Conservation (phyloP, 2,888 invertebrate genomes). For the Cephus nigrinus region DNA sequence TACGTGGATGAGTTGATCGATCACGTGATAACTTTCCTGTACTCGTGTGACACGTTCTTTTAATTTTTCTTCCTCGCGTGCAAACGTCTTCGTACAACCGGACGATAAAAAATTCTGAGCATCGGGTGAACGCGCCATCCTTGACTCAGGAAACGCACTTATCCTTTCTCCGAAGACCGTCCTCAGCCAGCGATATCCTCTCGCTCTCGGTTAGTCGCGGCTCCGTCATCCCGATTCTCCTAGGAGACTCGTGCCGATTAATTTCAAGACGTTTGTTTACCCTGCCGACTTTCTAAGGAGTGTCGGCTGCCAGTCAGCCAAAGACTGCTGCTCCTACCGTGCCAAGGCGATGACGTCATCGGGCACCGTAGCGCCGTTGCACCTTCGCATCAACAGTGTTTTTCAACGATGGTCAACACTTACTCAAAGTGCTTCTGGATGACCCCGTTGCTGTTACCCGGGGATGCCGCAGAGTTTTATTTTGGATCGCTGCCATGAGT, state of each 20-base stretch:
- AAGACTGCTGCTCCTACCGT: constrained; percentile 23
- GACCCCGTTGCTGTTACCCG: constrained; percentile 31
- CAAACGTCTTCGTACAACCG: not conserved
- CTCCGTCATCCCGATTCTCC: not conserved
- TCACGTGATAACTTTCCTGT: not conserved
- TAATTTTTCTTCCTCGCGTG: not conserved
- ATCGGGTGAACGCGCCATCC: not conserved
- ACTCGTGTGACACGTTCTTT: not conserved
- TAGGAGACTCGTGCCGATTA: constrained; percentile 24
- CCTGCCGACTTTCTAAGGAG: constrained; percentile 56
- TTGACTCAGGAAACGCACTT: not conserved
- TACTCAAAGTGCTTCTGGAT: constrained; percentile 28
- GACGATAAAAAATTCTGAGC: not conserved
- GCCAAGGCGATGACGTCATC: constrained; percentile 53
- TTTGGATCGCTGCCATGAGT: not conserved
- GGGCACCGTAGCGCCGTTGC: constrained; percentile 41
- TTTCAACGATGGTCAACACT: not conserved
- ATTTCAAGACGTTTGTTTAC: constrained; percentile 46
- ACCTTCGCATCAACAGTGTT: constrained; percentile 35
- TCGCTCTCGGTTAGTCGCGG: not conserved
- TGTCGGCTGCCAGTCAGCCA: constrained; percentile 34
- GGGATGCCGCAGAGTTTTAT: not conserved
- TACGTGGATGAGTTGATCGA: no score
- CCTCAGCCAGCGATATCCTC: not conserved
- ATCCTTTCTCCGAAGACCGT: not conserved